These are phyloP conservation scores for Acleris sparsana DNA, from an alignment of 2,888 invertebrate species.

Conservation along the genomic window DNA sequence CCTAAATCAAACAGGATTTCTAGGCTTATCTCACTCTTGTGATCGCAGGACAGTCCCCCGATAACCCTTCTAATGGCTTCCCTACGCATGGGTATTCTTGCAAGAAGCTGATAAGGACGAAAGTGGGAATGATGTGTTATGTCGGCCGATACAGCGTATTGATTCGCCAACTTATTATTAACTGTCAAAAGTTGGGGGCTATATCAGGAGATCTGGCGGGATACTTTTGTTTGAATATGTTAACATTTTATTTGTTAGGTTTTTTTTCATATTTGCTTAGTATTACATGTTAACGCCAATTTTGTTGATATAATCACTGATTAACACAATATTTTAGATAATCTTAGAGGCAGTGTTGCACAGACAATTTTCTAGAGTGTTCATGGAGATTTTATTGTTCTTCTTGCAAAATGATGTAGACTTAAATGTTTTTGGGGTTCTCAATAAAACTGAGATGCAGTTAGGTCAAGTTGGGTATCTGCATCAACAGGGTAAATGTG, in stretches of 20 bases:
- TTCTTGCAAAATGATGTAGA: no score
- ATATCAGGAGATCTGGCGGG: neutral
- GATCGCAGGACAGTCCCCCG: conserved; percentile 1
- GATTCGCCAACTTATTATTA: conserved; percentile 36
- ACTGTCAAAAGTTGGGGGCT: conserved; percentile 35
- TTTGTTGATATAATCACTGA: no score
- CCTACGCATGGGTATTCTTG: conserved; percentile 44
- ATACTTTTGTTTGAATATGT: neutral
- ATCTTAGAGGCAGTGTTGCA: no score
- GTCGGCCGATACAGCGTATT: conserved; percentile 35
- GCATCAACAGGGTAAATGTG: no score
- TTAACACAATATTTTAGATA: no score
- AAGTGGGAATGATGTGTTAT: conserved; percentile 52
- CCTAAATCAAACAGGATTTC: neutral
- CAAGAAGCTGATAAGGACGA: conserved; percentile 54
- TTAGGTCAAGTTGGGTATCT: no score
- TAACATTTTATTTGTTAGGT: neutral
- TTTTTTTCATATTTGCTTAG: neutral
- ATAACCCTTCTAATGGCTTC: conserved; percentile 4
- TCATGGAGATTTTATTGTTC: no score
- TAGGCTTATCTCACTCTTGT: neutral
- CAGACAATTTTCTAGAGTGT: no score
- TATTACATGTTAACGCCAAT: no score
- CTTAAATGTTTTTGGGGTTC: no score
- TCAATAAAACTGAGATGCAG: no score